phyloP scores from a whole-genome alignment of 1,140 invertebrate genomes.

The Agrypnia vestita region DNA sequence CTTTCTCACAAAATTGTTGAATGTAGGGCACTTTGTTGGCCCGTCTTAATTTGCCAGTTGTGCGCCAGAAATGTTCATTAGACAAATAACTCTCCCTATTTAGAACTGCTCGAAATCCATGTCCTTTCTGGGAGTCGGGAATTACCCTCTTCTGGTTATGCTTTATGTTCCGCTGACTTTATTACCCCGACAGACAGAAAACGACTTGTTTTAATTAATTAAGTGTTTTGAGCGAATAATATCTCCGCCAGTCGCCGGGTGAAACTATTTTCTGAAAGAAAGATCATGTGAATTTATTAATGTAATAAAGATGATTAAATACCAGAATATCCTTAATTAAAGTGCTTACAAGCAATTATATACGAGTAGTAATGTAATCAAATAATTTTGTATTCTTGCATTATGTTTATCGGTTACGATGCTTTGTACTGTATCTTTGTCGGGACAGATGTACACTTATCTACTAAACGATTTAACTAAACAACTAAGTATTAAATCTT shows the following conservation, averaged over 20 bases:
- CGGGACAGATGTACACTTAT: too few species aligned
- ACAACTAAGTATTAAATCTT: not conserved
- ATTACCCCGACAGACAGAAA: slow-evolving; percentile 15
- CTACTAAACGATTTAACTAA: not conserved
- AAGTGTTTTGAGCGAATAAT: slow-evolving; percentile 10
- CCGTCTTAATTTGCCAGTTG: slow-evolving; percentile 1
- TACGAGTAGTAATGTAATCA: too few species aligned
- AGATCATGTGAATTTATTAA: too few species aligned
- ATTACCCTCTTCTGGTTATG: not conserved
- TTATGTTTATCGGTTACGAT: too few species aligned
- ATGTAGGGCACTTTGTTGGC: too few species aligned
- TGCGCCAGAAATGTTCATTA: slow-evolving; percentile 21
- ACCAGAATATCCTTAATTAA: too few species aligned
- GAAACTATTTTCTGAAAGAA: too few species aligned
- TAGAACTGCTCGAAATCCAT: slow-evolving; percentile 20
- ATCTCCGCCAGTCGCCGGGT: not conserved
- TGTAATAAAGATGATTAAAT: too few species aligned
- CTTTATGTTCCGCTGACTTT: slow-evolving; percentile 17
- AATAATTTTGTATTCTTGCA: too few species aligned
- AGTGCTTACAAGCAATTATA: too few species aligned
- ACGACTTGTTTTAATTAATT: slow-evolving; percentile 19
- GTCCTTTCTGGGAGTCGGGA: not conserved
- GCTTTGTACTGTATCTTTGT: too few species aligned
- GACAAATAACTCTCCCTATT: slow-evolving; percentile 14
- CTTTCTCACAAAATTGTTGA: too few species aligned